Evolutionary conservation across 2,888 invertebrate genomes (phyloP).

Genomic region (Eristalis arbustorum): DNA sequence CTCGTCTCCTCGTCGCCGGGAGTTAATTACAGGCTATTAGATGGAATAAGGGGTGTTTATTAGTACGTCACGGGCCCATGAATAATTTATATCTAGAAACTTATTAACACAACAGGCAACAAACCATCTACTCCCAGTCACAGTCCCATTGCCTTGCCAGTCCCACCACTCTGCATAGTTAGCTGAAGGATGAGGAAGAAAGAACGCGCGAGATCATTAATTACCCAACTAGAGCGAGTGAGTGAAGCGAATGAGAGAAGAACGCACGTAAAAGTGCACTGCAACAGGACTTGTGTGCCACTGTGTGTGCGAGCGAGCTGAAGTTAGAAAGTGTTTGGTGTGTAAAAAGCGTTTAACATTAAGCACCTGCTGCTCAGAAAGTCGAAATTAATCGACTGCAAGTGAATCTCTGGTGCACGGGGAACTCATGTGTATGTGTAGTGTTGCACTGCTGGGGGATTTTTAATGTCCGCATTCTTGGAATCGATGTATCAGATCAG

Average conservation of each 20-base stretch:
- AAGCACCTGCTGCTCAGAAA: constrained; percentile 39
- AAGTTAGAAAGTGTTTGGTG: constrained; percentile 14
- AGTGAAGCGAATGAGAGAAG: neutral
- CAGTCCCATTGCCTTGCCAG: no score
- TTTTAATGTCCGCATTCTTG: constrained; percentile 11
- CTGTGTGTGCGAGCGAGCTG: neutral
- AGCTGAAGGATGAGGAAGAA: constrained; percentile 4
- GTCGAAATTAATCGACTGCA: constrained; percentile 52
- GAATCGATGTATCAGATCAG: constrained; percentile 20
- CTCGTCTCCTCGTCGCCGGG: constrained; percentile 69
- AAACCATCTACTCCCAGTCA: constrained; percentile 50
- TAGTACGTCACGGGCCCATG: constrained; percentile 72
- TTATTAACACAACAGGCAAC: constrained; percentile 70
- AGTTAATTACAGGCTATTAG: constrained; percentile 73
- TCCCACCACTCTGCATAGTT: neutral
- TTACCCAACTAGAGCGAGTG: constrained; percentile 31
- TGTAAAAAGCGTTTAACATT: constrained; percentile 22
- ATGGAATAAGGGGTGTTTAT: constrained; percentile 73
- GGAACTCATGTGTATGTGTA: neutral
- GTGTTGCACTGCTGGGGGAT: no score
- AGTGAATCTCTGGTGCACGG: constrained; percentile 25
- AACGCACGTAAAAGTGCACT: neutral
- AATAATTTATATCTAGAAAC: constrained; percentile 69
- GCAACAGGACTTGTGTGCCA: constrained; percentile 5
- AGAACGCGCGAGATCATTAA: constrained; percentile 64